Percentiles rank a stretch among this genome's conserved stretches.
Conservation (phyloP, 2,113 vertebrate genomes). For the Trichomycterus rosablanca region DNA sequence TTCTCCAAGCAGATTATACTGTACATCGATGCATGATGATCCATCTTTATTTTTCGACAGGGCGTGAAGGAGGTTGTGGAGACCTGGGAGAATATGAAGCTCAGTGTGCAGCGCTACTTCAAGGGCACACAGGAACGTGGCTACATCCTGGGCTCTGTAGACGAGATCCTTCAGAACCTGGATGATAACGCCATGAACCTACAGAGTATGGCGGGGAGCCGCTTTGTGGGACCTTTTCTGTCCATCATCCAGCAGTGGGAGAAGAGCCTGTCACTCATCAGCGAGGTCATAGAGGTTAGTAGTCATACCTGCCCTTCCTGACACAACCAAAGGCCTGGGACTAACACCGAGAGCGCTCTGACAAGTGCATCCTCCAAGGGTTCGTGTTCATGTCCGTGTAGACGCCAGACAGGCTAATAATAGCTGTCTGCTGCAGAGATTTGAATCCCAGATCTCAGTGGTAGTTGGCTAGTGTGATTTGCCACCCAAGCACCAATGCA, state of each 20-base stretch:
- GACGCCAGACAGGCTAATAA: too few relatives aligned
- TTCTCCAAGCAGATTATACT: too few relatives aligned
- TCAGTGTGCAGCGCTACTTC: slow-evolving; percentile 75
- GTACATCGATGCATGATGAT: neutral
- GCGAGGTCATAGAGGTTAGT: slow-evolving; percentile 90
- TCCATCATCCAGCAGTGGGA: slow-evolving; percentile 80
- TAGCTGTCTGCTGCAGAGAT: too few relatives aligned
- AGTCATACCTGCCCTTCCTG: too few relatives aligned
- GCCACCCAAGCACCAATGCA: too few relatives aligned
- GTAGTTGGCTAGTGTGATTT: too few relatives aligned
- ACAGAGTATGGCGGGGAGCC: slow-evolving; percentile 86
- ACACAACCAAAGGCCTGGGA: too few relatives aligned
- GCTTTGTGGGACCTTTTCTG: slow-evolving; percentile 89
- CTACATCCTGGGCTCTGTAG: slow-evolving; percentile 78
- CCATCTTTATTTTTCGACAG: slow-evolving; percentile 54
- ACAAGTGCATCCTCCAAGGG: too few relatives aligned
- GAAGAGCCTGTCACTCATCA: slow-evolving; percentile 84
- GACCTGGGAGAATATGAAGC: slow-evolving; percentile 89
- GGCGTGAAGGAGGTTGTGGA: slow-evolving; percentile 85
- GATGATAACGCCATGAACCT: slow-evolving; percentile 87
- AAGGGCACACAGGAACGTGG: slow-evolving; percentile 85
- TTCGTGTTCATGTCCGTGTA: too few relatives aligned
- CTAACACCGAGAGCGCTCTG: too few relatives aligned
- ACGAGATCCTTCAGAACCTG: slow-evolving; percentile 82
- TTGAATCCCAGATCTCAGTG: too few relatives aligned